Evolutionary conservation across 2,888 invertebrate genomes (phyloP), one percentile per base, ranked within the genome.

Genomic region (Plebejus melissa): DNA sequence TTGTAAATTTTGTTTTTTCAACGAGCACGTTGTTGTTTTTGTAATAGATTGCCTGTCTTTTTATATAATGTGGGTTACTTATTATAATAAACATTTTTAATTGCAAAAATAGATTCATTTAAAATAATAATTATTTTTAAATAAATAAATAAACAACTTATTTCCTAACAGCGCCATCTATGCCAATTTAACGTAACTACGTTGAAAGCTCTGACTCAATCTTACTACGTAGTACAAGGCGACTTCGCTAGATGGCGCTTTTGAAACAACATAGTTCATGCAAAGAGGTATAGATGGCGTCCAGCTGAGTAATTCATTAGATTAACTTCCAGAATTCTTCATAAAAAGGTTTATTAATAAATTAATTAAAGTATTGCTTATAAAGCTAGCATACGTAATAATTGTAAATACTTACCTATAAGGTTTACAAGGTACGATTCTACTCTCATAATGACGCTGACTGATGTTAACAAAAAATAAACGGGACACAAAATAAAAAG

Each of bases 401-500:
- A 54, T 54, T 54, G 13, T 54, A 54, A 54, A 16, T 54, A 65
- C 32, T 60, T 60, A 60, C 28, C 13, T 32, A 65, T 28, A 11
- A 65, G 1, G 65, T 65, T 60, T 13, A 65, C 11, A 65, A 36
- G 11, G 65, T 65, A 32, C 13, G 36, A 65, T 22, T 65, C 32
- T 65, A 65, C 5, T 2, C 65, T 65, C 11, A 32, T 65, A 65
- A 65, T 65, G 36, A 65, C 13, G 65, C 65, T 36, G 32, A 65
- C 65, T 65, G 65, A 65, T 65, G 65, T 36, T 65, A 65, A 65
- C 65, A 65, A 65, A 65, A 65, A 65, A 65, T 65, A 65, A 65
- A 65, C 16, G 65, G 65, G 32, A 32, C 36, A 65, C 13, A 65
- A 65, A 65, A 65, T 41, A 70, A 41, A 70, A 70, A 41, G 13